Percentiles rank a stretch among this genome's conserved stretches.
Evolutionary conservation across 2,113 vertebrate species (phyloP).

Genomic region (Ammodramus savannarum): DNA sequence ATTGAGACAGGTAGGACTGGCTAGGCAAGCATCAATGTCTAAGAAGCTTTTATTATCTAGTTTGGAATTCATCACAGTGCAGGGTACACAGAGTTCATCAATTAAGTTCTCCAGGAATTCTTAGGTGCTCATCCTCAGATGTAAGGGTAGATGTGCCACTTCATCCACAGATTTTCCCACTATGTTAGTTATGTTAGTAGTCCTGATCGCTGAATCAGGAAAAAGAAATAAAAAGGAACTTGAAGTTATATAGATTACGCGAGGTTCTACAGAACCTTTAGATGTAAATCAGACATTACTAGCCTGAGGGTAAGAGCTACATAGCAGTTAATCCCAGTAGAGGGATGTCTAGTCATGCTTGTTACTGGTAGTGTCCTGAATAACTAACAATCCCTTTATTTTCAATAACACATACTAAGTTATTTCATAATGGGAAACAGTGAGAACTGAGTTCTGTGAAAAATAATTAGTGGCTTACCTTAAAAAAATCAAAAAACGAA

Average conservation of each 20-base stretch:
- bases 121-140: not conserved
- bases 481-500: slow-evolving; percentile 98
- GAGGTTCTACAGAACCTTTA: slow-evolving; percentile 18
- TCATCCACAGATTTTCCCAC: slow-evolving; percentile 38
- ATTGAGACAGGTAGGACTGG: slow-evolving; percentile 15
- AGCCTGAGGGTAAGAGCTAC: not conserved
- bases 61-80: slow-evolving; percentile 45
- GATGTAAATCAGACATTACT: not conserved
- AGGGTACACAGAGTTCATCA: slow-evolving; percentile 21
- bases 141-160: slow-evolving; percentile 26
- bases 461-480: slow-evolving; percentile 74
- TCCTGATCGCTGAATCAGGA: slow-evolving; percentile 44
- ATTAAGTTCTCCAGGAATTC: slow-evolving; percentile 6
- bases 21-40: slow-evolving; percentile 26
- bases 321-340: not conserved
- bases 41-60: slow-evolving; percentile 48
- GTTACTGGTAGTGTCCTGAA: not conserved
- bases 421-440: not conserved
- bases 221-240: slow-evolving; percentile 49
- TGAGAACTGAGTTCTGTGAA: not conserved
- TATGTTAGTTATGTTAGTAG: slow-evolving; percentile 65
- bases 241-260: not conserved
- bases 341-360: not conserved
- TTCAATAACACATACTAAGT: not conserved
- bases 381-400: not conserved